Conservation (phyloP, 2,113 vertebrate genomes). For the Bombycilla garrulus region DNA sequence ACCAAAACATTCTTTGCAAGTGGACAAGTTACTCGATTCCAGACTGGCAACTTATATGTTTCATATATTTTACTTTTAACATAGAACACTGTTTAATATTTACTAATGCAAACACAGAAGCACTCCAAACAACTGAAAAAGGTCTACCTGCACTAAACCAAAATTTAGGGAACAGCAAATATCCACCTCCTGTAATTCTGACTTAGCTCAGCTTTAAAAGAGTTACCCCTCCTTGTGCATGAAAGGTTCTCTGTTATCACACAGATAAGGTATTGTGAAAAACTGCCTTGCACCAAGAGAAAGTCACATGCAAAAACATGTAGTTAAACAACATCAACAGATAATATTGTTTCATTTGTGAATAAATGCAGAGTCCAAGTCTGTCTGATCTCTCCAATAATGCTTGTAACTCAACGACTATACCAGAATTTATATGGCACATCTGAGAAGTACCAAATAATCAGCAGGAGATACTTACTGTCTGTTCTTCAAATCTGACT, state of each 20-base stretch:
- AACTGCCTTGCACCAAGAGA: neutral
- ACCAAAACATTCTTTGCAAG: neutral
- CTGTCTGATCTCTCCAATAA: neutral
- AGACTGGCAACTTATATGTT: rapidly evolving
- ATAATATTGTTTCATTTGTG: neutral
- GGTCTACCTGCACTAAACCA: neutral
- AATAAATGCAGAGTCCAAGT: neutral
- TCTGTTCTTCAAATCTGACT: neutral
- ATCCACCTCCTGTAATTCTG: neutral
- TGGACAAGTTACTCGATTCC: neutral
- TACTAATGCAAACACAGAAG: neutral
- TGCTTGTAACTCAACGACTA: neutral
- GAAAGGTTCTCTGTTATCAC: neutral
- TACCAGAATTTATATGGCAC: rapidly evolving
- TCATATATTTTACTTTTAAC: neutral
- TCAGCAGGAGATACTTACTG: neutral
- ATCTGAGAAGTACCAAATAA: rapidly evolving
- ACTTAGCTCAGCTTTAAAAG: neutral
- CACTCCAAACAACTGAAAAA: neutral
- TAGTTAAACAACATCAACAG: neutral
- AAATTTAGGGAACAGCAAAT: neutral
- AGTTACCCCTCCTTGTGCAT: neutral
- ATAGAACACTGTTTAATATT: rapidly evolving
- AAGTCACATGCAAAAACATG: neutral
- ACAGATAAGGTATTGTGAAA: neutral